Conservation (phyloP, 2,113 vertebrate species). For the Emydocephalus ijimae region DNA sequence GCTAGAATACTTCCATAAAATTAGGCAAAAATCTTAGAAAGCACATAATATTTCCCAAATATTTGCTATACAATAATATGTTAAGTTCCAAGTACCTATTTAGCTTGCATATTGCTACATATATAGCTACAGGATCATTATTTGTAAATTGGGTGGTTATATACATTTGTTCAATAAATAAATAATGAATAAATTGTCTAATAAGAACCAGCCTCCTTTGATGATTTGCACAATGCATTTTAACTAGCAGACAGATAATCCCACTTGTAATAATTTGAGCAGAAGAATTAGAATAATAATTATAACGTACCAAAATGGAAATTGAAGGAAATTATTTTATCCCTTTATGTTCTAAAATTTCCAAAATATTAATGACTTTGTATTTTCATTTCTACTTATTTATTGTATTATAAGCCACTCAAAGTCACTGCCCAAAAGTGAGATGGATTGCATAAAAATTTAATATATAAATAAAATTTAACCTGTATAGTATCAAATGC, state of each 20-base stretch:
- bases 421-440: not conserved
- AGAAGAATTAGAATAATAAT: not conserved
- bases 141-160: not conserved
- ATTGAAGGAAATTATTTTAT: not conserved
- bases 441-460: not conserved
- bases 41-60: not conserved
- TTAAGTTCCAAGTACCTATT: not conserved
- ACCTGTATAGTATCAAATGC: not conserved
- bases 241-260: not conserved
- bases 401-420: not conserved
- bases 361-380: not conserved
- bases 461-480: not conserved
- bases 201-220: not conserved
- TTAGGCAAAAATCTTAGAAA: not conserved
- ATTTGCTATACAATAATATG: not conserved
- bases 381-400: not conserved
- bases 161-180: not conserved
- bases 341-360: not conserved
- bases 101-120: not conserved
- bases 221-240: not conserved
- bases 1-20: not conserved
- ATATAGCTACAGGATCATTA: not conserved
- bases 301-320: not conserved
- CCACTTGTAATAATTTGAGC: not conserved
- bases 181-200: not conserved